Evolutionary conservation across 2,113 vertebrate species (phyloP), one percentile per base, ranked within the genome.

Genomic region (Nibea coibor): DNA sequence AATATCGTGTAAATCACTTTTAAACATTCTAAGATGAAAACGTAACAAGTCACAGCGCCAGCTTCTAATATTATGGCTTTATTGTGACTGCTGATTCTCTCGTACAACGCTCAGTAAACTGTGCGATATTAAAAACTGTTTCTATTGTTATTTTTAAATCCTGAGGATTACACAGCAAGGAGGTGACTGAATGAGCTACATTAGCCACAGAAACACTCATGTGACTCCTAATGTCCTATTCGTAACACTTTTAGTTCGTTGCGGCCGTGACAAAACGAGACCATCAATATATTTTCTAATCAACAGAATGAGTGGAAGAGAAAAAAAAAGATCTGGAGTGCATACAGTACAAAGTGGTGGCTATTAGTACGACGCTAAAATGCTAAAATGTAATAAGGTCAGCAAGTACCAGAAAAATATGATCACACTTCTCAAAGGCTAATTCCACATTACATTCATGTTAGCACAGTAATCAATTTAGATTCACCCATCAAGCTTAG

Each of bases 401-500:
- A 80, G 86, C 77, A 53, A 67, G 89, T 69, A 72, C 31, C 47
- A 68, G 89, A 84, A 84, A 86, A 85, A 84, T 87, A 78, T 85
- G 89, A 90, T 93, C 89, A 91, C 91, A 90, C 89, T 91, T 94
- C 83, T 87, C 81, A 91, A 83, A 89, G 78, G 76, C 89, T 93
- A 91, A 94, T 93, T 90, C 83, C 89, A 92, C 88, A 93, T 93
- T 91, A 92, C 88, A 87, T 89, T 93, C 88, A 89, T 93, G 91
- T 93, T 94, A 93, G 89, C 66, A 61, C 83, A 75, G 87, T 93
- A 94, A 95, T 95, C 89, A 91, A 89, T 94, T 94, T 94, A 94
- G 83, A 86, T 93, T 94, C 88, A 86, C 75, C 92, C 93, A 94
- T 95, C 91, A 92, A 89, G 89, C 89, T 93, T 83, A 89, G 89